Percentiles rank a stretch among this genome's conserved stretches.
Conservation (phyloP, 64 coral and sea anemone genomes). For the Dendronephthya gigantea region DNA sequence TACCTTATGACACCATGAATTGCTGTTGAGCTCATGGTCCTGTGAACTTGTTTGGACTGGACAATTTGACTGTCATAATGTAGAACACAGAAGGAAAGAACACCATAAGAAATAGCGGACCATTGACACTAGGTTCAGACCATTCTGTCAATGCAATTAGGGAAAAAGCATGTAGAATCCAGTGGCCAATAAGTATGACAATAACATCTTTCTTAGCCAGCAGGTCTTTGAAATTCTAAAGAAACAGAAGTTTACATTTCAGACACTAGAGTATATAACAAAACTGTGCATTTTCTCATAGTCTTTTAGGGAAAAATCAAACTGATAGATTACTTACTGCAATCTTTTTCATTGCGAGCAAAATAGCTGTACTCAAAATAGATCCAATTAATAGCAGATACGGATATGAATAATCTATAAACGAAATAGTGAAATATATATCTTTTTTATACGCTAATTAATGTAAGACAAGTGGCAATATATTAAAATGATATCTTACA, state of each 20-base stretch:
- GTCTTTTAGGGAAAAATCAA: too few relatives aligned
- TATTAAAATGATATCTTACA: slow-evolving; percentile 54
- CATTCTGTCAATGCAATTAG: slow-evolving; percentile 69
- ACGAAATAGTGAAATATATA: background rate
- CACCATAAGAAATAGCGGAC: slow-evolving; percentile 79
- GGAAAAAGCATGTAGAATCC: slow-evolving; percentile 70
- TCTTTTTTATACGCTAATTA: background rate
- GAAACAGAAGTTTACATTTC: too few relatives aligned
- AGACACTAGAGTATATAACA: too few relatives aligned
- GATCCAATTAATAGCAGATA: slow-evolving; percentile 61
- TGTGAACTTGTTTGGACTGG: slow-evolving; percentile 79
- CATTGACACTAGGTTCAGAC: slow-evolving; percentile 52
- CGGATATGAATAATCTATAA: slow-evolving; percentile 86
- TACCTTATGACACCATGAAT: background rate
- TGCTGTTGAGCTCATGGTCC: background rate
- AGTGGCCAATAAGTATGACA: slow-evolving; percentile 58
- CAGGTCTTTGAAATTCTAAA: slow-evolving; percentile 54
- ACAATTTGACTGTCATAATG: slow-evolving; percentile 58
- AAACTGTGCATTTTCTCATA: too few relatives aligned
- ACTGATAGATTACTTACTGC: slow-evolving; percentile 33
- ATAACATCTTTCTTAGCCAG: slow-evolving; percentile 58
- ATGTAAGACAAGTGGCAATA: background rate
- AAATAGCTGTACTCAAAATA: slow-evolving; percentile 64
- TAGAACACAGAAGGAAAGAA: slow-evolving; percentile 65
- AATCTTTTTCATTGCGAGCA: slow-evolving; percentile 80